Evolutionary conservation across 2,797 vertebrate species (phyloP).

Genomic region (Myotis myotis): DNA sequence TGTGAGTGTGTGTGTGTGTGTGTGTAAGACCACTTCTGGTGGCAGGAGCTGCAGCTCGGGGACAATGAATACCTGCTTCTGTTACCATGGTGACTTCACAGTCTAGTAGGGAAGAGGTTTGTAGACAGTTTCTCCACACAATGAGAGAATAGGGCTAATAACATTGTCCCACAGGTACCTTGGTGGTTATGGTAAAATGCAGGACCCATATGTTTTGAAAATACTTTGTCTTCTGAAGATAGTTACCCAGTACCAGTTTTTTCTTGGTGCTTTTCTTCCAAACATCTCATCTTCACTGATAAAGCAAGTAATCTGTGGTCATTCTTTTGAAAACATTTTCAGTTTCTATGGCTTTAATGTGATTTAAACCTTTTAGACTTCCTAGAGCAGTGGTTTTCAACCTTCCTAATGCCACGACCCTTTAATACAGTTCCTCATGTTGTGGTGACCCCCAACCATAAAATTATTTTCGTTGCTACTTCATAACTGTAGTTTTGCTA

Average conservation of each 20-base stretch:
- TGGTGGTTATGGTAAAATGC: neutral
- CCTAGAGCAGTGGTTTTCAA: neutral
- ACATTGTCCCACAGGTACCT: neutral
- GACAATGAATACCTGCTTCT: neutral
- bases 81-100: neutral
- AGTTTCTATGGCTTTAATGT: neutral
- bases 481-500: too few species aligned
- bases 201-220: neutral
- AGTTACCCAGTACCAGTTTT: neutral
- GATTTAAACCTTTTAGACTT: neutral
- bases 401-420: too few species aligned
- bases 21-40: neutral
- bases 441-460: too few species aligned
- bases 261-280: neutral
- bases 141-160: neutral
- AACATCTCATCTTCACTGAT: neutral
- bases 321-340: neutral
- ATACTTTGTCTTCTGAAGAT: neutral
- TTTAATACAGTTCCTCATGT: too few species aligned
- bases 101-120: neutral
- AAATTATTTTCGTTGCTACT: too few species aligned
- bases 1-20: neutral
- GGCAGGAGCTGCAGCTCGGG: neutral
- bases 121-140: neutral
- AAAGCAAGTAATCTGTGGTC: neutral